phyloP scores from a whole-genome alignment of 2,888 invertebrate genomes.

The Eupsilia transversa region DNA sequence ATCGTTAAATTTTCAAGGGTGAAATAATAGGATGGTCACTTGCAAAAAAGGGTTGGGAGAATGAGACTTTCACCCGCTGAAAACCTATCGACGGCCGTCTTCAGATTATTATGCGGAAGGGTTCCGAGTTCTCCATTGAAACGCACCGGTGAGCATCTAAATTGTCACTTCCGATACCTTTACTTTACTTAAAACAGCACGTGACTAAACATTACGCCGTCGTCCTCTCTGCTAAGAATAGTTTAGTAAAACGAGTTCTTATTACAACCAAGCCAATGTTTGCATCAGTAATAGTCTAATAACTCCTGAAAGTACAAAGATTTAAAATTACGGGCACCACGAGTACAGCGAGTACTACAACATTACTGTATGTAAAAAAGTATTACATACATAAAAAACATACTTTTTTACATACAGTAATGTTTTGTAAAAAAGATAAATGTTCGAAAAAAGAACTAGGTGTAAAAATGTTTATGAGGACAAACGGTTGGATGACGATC shows the following conservation, averaged over 20 bases:
- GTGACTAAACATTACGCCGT: slow-evolving; percentile 1
- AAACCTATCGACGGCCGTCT: background rate
- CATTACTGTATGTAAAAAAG: too few species aligned
- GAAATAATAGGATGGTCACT: background rate
- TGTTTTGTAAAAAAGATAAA: slow-evolving; percentile 27
- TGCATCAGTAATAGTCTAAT: slow-evolving; percentile 3
- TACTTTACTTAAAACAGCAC: slow-evolving; percentile 18
- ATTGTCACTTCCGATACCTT: slow-evolving; percentile 21
- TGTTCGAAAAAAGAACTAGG: slow-evolving; percentile 22
- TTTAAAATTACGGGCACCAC: background rate
- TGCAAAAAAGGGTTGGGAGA: background rate
- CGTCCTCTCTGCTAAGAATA: background rate
- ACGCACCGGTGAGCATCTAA: slow-evolving; percentile 37
- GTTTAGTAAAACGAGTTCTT: background rate
- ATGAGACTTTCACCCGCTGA: background rate
- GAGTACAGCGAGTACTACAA: background rate
- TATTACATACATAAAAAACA: too few species aligned
- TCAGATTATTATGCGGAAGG: slow-evolving; percentile 32
- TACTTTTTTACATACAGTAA: slow-evolving; percentile 2
- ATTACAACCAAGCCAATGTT: slow-evolving; percentile 17
- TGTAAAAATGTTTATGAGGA: slow-evolving; percentile 40
- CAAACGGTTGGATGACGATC: slow-evolving; percentile 37
- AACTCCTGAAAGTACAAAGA: slow-evolving; percentile 12
- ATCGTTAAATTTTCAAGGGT: background rate
- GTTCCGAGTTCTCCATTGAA: slow-evolving; percentile 26